Base-by-base conservation (phyloP, 2,888 invertebrate genomes). In the Apodemia mormo region DNA sequence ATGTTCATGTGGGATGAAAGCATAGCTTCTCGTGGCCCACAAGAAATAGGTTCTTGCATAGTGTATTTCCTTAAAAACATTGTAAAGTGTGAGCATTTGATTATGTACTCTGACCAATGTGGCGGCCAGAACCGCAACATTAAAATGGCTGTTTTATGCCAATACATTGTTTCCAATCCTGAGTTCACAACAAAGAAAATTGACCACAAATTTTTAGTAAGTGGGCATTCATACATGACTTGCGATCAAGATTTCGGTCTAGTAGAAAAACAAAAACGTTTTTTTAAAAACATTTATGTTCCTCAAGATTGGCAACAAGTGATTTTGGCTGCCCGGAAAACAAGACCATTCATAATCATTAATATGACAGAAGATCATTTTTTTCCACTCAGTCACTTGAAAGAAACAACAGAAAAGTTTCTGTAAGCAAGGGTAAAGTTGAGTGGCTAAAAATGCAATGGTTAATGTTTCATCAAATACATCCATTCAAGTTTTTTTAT, bases 51-150 rank as follows among this genome's bases (percentile, higher is more conserved):
- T 5, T 52, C 52, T 52, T 54, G 54, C 8, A 5, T 54, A 54
- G 2, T 45, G 45, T 3, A 10, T 10, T 45, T 10, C 10, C 10
- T 78, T 29, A 75, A 71, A 73, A 73, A 22, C 22, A 22, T 22
- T 72, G 30, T 73, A 72, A 66, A 76, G 68, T 58, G 22, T 22
- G 22, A 22, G 22, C 22, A 22, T 22, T 56, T 82, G 40, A 78
- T 78, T 45, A 69, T 78, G 66, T 76, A 75, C 65, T 75, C 74
- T 54, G 76, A 78, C 70, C 74, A 76, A 49, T 77, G 76, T 68
- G 78, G 79, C n/a, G 78, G 78, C 3, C 78, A 79, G 70, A 80
- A 78, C 65, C 45, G 79, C 14, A 80, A 81, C 54, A 79, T 80
- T 33, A 80, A 80, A 75, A 73, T 79, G 72, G 75, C 77, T 33